These are phyloP conservation scores for Hydriomena furcata DNA, from an alignment of 2,888 invertebrate genomes.

Conservation along the genomic window DNA sequence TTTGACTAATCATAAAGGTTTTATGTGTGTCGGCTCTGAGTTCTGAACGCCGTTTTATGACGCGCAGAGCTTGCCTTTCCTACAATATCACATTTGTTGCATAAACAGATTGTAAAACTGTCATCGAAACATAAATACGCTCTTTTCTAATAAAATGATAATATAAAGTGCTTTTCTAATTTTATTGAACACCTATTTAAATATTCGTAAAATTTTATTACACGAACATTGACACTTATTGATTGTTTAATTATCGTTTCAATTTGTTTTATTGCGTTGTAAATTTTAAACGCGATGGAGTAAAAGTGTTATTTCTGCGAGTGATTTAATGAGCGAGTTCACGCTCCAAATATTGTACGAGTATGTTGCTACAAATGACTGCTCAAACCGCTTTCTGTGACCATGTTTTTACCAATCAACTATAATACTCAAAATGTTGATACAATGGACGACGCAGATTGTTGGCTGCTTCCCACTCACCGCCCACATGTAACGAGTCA, in stretches of 20 bases:
- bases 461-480: slow-evolving; percentile 55
- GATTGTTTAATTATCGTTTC: slow-evolving; percentile 23
- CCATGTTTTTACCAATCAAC: slow-evolving; percentile 35
- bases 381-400: slow-evolving; percentile 52
- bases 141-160: slow-evolving; percentile 35
- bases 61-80: slow-evolving; percentile 42
- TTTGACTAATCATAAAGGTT: slow-evolving; percentile 82
- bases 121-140: slow-evolving; percentile 41
- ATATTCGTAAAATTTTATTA: slow-evolving; percentile 29
- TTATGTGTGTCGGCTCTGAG: slow-evolving; percentile 75
- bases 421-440: slow-evolving; percentile 40
- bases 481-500: slow-evolving; percentile 65
- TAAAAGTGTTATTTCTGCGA: not conserved
- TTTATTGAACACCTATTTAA: slow-evolving; percentile 30
- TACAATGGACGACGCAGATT: slow-evolving; percentile 55
- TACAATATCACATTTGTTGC: slow-evolving; percentile 53
- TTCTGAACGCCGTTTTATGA: slow-evolving; percentile 68
- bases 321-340: slow-evolving; percentile 37
- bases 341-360: slow-evolving; percentile 59
- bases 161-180: slow-evolving; percentile 31
- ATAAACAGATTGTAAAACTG: slow-evolving; percentile 55
- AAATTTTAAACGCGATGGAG: slow-evolving; percentile 3
- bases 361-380: slow-evolving; percentile 57
- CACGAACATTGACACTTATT: slow-evolving; percentile 22
- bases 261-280: slow-evolving; percentile 20